Conservation (phyloP, 2,797 vertebrate genomes). For the Triplophysa yarkandensis region DNA sequence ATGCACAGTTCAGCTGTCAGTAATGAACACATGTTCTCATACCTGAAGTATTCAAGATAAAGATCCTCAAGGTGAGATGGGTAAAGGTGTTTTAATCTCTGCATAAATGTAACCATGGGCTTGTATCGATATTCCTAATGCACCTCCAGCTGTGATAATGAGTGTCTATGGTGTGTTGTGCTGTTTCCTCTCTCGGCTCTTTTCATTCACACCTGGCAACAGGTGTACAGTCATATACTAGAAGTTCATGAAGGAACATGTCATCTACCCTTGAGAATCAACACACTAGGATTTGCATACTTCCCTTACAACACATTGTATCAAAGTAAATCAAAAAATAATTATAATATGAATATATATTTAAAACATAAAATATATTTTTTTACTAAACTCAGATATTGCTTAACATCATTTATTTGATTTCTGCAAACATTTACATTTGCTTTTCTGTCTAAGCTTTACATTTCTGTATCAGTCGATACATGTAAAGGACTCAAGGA, state of each 20-base stretch:
- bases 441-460: too few relatives aligned
- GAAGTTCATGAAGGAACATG: constrained; percentile 44
- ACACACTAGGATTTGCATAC: constrained; percentile 52
- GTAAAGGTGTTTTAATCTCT: background rate
- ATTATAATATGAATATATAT: too few relatives aligned
- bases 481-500: too few relatives aligned
- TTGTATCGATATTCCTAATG: background rate
- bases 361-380: too few relatives aligned
- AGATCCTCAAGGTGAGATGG: background rate
- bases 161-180: background rate
- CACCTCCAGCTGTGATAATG: background rate
- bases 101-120: background rate
- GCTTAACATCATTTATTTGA: too few relatives aligned
- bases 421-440: too few relatives aligned
- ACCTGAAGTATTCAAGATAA: constrained; percentile 3
- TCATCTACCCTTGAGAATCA: constrained; percentile 56
- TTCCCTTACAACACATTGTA: constrained; percentile 14
- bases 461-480: too few relatives aligned
- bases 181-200: constrained; percentile 8
- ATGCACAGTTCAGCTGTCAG: too few relatives aligned
- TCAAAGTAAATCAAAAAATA: too few relatives aligned
- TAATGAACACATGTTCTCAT: background rate
- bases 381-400: too few relatives aligned
- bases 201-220: constrained; percentile 52
- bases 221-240: constrained; percentile 58